Evolutionary conservation across 1,140 invertebrate species (phyloP).

Genomic region (Euglossa dilemma): DNA sequence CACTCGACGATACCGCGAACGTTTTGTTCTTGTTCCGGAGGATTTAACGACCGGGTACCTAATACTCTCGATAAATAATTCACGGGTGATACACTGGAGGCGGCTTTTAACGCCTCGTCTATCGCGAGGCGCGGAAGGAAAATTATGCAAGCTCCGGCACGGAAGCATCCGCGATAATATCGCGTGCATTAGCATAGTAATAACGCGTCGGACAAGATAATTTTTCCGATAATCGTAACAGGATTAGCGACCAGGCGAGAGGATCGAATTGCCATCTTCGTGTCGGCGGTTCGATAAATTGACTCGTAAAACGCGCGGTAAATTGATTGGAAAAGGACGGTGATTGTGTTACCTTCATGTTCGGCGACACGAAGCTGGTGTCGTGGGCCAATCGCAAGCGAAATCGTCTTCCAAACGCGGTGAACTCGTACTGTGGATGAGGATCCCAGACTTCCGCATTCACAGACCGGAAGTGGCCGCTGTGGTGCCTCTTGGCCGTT

Average conservation of each 20-base stretch:
- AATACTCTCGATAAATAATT: not conserved
- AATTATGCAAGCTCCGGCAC: conserved; percentile 5
- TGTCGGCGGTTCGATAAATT: not conserved
- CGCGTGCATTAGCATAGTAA: conserved; percentile 38
- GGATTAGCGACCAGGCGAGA: not conserved
- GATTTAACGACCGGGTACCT: not conserved
- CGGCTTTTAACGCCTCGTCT: conserved; percentile 14
- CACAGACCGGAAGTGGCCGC: conserved; percentile 86
- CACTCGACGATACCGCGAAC: too few relatives aligned
- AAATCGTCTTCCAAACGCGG: conserved; percentile 84
- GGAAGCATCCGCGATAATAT: conserved; percentile 26
- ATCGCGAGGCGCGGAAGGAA: not conserved
- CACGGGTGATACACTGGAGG: not conserved
- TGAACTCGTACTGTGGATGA: conserved; percentile 87
- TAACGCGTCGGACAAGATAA: conserved; percentile 20
- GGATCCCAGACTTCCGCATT: conserved; percentile 87
- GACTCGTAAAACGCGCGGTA: not conserved
- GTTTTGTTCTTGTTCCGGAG: not conserved
- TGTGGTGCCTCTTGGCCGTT: conserved; percentile 80
- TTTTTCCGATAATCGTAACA: conserved; percentile 14
- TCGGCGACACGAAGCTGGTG: conserved; percentile 83
- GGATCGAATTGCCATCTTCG: conserved; percentile 2
- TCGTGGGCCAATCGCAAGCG: conserved; percentile 84
- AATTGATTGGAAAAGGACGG: not conserved
- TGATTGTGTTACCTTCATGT: conserved; percentile 79